These are phyloP conservation scores for Lepidurus apus DNA, from an alignment of 1,140 invertebrate species.

Conservation along the genomic window DNA sequence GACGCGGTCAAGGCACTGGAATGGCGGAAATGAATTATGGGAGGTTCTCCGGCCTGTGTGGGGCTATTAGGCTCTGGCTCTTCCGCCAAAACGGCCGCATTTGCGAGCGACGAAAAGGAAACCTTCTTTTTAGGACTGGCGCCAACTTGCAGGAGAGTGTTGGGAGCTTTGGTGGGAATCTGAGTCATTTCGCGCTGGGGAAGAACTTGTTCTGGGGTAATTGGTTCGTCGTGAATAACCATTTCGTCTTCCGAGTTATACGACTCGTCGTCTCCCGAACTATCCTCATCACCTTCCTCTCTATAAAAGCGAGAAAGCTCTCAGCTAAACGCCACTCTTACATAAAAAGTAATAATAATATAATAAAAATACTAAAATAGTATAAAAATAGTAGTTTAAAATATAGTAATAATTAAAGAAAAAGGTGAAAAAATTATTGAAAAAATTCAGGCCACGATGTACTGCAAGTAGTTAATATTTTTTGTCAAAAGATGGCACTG, in stretches of 20 bases:
- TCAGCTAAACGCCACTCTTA: neutral
- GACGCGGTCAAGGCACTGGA: neutral
- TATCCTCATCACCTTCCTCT: constrained; percentile 22
- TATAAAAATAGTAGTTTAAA: too few relatives aligned
- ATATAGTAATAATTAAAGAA: too few relatives aligned
- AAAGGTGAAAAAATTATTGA: too few relatives aligned
- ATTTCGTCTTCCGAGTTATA: constrained; percentile 24
- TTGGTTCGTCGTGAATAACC: constrained; percentile 20
- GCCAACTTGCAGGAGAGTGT: neutral
- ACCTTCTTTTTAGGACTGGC: neutral
- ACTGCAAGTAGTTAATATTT: too few relatives aligned
- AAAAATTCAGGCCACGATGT: too few relatives aligned
- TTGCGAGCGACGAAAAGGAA: neutral
- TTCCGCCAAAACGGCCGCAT: neutral
- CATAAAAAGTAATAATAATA: too few relatives aligned
- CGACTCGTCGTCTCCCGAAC: neutral
- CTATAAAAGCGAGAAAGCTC: neutral
- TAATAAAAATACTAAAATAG: too few relatives aligned
- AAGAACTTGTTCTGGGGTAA: constrained; percentile 13
- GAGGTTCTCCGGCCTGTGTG: neutral
- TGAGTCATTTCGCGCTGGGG: neutral
- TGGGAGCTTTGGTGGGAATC: constrained; percentile 2
- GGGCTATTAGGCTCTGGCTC: neutral
- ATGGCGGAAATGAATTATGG: neutral
- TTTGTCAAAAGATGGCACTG: too few relatives aligned